Evolutionary conservation across 2,797 vertebrate species (phyloP).

Genomic region (Schizopygopsis malacanthus): DNA sequence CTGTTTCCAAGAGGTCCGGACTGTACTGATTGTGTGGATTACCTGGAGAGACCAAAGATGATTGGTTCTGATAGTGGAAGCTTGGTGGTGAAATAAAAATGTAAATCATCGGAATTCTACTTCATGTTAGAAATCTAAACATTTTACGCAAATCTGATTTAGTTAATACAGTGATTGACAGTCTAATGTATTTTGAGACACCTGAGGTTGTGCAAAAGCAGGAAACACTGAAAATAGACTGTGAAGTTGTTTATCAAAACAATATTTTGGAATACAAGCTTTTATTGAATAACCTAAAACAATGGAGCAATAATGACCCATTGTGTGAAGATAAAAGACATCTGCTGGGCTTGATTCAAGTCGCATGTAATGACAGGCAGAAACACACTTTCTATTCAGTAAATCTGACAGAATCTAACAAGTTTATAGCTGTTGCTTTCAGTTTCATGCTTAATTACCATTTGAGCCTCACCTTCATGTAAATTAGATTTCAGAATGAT

Average conservation of each 20-base stretch:
- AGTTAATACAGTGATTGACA: background rate
- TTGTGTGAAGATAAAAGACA: background rate
- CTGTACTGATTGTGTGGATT: background rate
- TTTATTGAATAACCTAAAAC: background rate
- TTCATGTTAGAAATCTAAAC: background rate
- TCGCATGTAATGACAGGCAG: background rate
- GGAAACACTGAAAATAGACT: background rate
- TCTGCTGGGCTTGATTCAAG: background rate
- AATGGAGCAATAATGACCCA: background rate
- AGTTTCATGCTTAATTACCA: background rate
- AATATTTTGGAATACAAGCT: background rate
- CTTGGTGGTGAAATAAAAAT: background rate
- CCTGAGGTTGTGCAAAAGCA: background rate
- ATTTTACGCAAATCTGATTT: background rate
- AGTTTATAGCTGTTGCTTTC: background rate
- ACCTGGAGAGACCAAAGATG: background rate
- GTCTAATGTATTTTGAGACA: background rate
- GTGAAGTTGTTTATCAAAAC: background rate
- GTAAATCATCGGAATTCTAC: background rate
- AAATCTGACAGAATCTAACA: background rate
- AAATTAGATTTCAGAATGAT: background rate
- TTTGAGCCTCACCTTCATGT: background rate
- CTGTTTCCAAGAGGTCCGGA: background rate
- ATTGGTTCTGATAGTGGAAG: background rate
- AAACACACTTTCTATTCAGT: background rate